Base-by-base conservation (phyloP, 2,888 invertebrate genomes). In the Cantharis nigra region DNA sequence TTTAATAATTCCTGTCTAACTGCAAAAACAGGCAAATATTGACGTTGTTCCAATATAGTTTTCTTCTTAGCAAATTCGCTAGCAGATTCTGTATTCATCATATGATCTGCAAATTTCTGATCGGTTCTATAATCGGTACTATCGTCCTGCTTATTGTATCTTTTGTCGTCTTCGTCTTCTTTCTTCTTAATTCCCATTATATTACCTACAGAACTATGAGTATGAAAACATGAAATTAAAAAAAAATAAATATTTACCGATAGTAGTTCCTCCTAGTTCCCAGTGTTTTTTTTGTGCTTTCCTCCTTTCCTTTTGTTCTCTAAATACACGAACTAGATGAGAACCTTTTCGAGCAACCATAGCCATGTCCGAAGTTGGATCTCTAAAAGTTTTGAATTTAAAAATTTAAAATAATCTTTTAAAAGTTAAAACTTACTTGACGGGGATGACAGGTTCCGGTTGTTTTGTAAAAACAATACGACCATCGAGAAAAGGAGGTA, bases 401-500 rank as follows among this genome's bases (percentile, higher is more conserved):
- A n/a, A 64, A n/a, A 28, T 72, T 63, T 26, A 71, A 63, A 49
- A 67, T 18, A 14, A 75, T 10, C 49, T 64, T n/a, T 11, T 30
- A 28, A n/a, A 63, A 9, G 23, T n/a, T 23, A 64, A 63, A 49
- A 75, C 82, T 84, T 86, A 91, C 91, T 91, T 91, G 30, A 97
- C 97, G 13, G 99, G 99, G 85, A 99, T 94, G n/a, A 99, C 97
- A 1, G 99, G 99, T 86, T 99, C 98, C 0, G 98, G 98, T 87
- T 99, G 99, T 85, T 99, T 99, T 0, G 99, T 99, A 88, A 99
- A 99, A 0, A 99, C 98, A 82, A 99, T 99, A 74, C 99, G 91
- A 0, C 99, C 99, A 88, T 99, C 99, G 3, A 99, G 91, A 89
- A 99, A 99, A 0, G 99, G 99, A 0, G 99, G 99, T 9, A 99